These are phyloP conservation scores for Drosophila ananassae DNA, from an alignment of 1,140 invertebrate genomes.

Conservation along the genomic window DNA sequence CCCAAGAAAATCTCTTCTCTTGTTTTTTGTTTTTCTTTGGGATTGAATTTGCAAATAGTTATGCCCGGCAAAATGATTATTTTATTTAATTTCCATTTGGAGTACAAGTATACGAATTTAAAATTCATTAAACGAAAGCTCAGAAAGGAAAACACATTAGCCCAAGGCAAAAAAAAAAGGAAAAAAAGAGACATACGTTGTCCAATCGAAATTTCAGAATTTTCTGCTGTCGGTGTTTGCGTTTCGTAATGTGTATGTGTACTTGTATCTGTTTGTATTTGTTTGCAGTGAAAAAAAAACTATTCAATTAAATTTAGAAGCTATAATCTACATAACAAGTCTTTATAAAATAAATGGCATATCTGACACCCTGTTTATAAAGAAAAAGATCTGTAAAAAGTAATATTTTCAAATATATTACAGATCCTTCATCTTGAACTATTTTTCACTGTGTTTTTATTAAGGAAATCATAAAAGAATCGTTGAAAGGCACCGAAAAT, in stretches of 20 bases:
- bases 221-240: conserved; percentile 20
- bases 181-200: conserved; percentile 31
- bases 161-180: conserved; percentile 29
- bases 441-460: conserved; percentile 17
- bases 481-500: conserved; percentile 43
- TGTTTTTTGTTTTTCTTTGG: conserved; percentile 2
- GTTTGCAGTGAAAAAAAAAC: conserved; percentile 2
- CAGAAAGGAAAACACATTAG: conserved; percentile 44
- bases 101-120: conserved; percentile 54
- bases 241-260: background rate
- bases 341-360: too few relatives aligned
- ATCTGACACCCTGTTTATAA: too few relatives aligned
- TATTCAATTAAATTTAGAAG: too few relatives aligned
- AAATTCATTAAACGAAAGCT: conserved; percentile 73
- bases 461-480: conserved; percentile 66
- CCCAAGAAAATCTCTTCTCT: conserved; percentile 7
- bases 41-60: conserved; percentile 61
- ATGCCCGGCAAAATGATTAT: conserved; percentile 55
- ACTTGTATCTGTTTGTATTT: background rate
- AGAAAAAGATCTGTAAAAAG: too few relatives aligned
- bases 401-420: too few relatives aligned
- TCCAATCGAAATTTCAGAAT: conserved; percentile 48
- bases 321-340: too few relatives aligned
- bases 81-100: conserved; percentile 57
- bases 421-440: background rate